Conservation (phyloP, 2,113 vertebrate species). For the Coracopsis vasa region DNA sequence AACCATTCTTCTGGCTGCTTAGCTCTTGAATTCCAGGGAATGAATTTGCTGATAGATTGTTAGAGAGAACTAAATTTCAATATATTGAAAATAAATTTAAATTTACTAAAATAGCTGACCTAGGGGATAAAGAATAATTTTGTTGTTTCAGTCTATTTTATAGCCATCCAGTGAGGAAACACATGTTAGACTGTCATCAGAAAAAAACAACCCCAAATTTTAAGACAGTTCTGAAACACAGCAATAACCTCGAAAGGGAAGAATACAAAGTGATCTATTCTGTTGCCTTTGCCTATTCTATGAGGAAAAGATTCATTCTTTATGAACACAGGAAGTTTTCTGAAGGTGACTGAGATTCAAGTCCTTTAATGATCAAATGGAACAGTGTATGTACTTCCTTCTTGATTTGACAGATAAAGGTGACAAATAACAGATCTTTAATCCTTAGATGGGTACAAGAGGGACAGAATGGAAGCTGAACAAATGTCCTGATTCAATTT, state of each 20-base stretch:
- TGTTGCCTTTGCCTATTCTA: neutral
- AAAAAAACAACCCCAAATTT: neutral
- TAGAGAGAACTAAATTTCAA: neutral
- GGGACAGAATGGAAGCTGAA: neutral
- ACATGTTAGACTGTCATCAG: neutral
- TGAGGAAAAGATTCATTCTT: neutral
- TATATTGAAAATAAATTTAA: neutral
- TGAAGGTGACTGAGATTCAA: constrained; percentile 23
- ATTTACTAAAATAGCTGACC: neutral
- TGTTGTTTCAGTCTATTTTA: neutral
- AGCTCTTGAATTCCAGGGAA: neutral
- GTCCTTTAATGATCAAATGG: constrained; percentile 31
- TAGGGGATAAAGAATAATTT: neutral
- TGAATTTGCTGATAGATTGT: neutral
- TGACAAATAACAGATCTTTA: constrained; percentile 38
- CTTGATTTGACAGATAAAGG: constrained; percentile 45
- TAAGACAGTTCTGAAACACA: neutral
- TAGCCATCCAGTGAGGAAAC: neutral
- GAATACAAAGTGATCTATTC: neutral
- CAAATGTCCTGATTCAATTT: constrained; percentile 27
- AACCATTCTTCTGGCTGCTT: neutral
- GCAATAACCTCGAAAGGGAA: neutral
- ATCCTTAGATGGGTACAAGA: neutral
- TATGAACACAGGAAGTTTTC: neutral
- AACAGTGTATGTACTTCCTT: neutral